A percentile compares a stretch with the other conserved stretches of the same genome.
Conservation (phyloP, 2,888 invertebrate genomes). For the Heliconius cydno region DNA sequence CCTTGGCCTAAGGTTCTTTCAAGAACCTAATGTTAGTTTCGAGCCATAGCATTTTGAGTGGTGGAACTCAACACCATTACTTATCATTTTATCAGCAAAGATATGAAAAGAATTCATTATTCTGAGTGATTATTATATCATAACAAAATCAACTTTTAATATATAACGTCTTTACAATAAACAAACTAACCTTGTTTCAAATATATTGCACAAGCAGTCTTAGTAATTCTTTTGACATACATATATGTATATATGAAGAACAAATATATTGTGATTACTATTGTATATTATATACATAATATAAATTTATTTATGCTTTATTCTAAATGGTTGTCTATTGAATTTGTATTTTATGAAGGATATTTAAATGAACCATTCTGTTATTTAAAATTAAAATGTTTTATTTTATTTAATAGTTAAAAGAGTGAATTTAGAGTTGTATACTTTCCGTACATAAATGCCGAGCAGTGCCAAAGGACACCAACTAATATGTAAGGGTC, state of each 20-base stretch:
- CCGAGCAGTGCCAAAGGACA: conserved; percentile 19
- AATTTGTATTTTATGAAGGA: background rate
- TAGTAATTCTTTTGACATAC: background rate
- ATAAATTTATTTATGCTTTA: conserved; percentile 1
- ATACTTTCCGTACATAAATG: background rate
- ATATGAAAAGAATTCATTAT: background rate
- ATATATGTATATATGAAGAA: background rate
- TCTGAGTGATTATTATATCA: background rate
- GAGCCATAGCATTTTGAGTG: no score
- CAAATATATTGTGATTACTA: background rate
- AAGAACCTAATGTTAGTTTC: no score
- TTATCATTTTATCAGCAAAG: no score
- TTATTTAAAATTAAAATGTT: background rate
- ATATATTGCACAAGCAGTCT: background rate
- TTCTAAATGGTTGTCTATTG: background rate
- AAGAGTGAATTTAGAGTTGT: background rate
- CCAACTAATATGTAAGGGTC: conserved; percentile 20
- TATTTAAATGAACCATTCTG: background rate
- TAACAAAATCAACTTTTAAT: background rate
- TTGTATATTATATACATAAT: background rate
- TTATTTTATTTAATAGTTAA: background rate
- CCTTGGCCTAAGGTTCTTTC: no score
- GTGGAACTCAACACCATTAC: no score
- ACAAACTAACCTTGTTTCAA: background rate
- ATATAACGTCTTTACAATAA: background rate